Base-by-base conservation (phyloP, 2,888 invertebrate genomes). In the Sinodicranocentrus sp. region DNA sequence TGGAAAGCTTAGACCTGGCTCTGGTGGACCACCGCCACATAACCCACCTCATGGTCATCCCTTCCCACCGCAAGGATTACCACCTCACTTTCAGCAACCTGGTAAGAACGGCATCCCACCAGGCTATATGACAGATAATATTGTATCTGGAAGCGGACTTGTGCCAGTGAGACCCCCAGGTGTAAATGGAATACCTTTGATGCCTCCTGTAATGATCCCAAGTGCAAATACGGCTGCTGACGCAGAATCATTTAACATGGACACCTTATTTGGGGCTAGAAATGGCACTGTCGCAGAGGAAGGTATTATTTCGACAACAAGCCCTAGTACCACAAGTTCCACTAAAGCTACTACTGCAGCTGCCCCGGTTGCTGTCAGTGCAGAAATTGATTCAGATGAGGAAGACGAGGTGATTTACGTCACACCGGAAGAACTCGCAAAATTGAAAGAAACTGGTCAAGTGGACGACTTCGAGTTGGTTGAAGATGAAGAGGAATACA, bases 361-460 rank as follows among this genome's bases (percentile, higher is more conserved):
- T 0, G 28, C 68, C n/a, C 19, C 63, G 17, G 23, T 33, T 2
- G 43, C 48, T 28, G 1, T 33, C 2, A 77, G 76, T 15, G 70
- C 76, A 2, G 83, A 83, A 21, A n/a, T 83, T n/a, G 83, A 71
- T 6, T 76, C 76, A 0, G 83, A 83, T 10, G 79, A 79, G 8
- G 83, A 84, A 54, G 88, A 87, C 21, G 88, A 88, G 68, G 87
- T 88, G 0, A 88, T 88, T 77, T 88, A 88, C 65, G 88, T 88
- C 2, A 88, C 88, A 1, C 87, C 86, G 0, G 88, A 88, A 70
- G 88, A 88, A 75, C 78, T 88, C 15, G 87, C 87, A 15, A 86
- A 86, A 26, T 21, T 88, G 8, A 87, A 87, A 61, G 87, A 84
- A 28, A 86, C 85, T 28, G 88, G 88, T 5, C 86, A 88, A 63